Base-by-base conservation (phyloP, 2,113 vertebrate genomes). In the Rhineura floridana region DNA sequence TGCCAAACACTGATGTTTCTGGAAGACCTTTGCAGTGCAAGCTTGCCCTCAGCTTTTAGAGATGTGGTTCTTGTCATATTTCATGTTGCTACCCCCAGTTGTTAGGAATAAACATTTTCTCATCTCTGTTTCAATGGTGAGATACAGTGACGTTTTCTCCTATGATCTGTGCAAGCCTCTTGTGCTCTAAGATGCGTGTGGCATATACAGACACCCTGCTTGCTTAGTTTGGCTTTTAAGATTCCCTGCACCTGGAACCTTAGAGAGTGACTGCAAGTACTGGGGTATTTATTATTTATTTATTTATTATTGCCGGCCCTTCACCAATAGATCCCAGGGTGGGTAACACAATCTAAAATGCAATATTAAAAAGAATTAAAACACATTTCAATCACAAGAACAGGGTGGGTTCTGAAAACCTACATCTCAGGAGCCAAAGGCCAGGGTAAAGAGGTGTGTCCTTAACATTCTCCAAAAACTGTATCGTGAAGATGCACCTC, bases 181-280 rank as follows among this genome's bases (percentile, higher is more conserved):
- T 67, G 78, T 91, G 52, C 81, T 91, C 76, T 90, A 80, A 4
- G 9, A 59, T 93, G 83, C 46, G 89, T 89, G 72, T n/a, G n/a
- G n/a, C n/a, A n/a, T n/a, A n/a, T n/a, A n/a, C n/a, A n/a, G n/a
- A n/a, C n/a, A 94, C 80, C 88, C 88, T 91, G 81, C 91, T 83
- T 89, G 91, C 28, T 63, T 94, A 88, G 88, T 94, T 69, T 67
- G 89, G 44, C 93, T 96, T 94, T 94, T 91, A 90, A 92, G 87
- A 92, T 78, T 52, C 84, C 48, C 5, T 25, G 33, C 42, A n/a
- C 44, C 65, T 52, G 11, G 8, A 10, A 67, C 30, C 50, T 30
- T 50, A 21, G 50, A 84, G 50, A 73, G 1, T 30, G 1, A n/a
- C 30, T 76, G 70, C 36, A 11, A 46, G 42, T 75, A n/a, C 7